Base-by-base conservation (phyloP, 1,140 invertebrate species). In the Littorina saxatilis region DNA sequence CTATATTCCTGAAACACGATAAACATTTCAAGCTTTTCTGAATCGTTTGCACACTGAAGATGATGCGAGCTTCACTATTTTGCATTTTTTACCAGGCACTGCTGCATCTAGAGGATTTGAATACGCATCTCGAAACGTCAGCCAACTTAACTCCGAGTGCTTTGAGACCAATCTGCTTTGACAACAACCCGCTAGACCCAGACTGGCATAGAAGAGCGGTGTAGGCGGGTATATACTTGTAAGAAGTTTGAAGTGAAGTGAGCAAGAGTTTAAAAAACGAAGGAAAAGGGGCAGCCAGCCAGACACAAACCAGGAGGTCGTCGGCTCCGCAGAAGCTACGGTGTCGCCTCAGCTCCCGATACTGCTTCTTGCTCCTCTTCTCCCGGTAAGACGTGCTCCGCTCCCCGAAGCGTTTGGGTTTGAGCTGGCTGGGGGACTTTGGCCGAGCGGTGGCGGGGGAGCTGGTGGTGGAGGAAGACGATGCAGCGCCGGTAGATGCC, bases 311-410 rank as follows among this genome's bases (percentile, higher is more conserved):
- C 89, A 88, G 85, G 79, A 88, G 85, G 79, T 87, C 87, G 40
- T 91, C 90, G n/a, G 87, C 84, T 37, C 86, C 82, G 73, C 90
- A 88, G 72, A 81, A 86, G 84, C 90, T 91, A 80, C 90, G 87
- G 74, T 90, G 85, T 82, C 91, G 87, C 75, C 88, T 86, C 55
- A 87, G 79, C 9, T 81, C 82, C 35, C 86, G 90, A 84, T 87
- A 80, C 50, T 87, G 84, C 83, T 85, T 87, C 83, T 87, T 91
- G 83, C 85, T 89, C 87, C 90, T 90, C 83, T 88, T 91, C 85
- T 92, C 92, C 87, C 89, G 90, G 84, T 90, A 91, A 40, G 91
- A 91, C 76, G 87, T 84, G 83, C 89, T 88, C 39, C 90, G 87
- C 82, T 82, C 88, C 68, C 82, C 84, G 87, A 85, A 91, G 83